phyloP scores from a whole-genome alignment of 2,113 vertebrate genomes.

The Paradoxurus hermaphroditus region DNA sequence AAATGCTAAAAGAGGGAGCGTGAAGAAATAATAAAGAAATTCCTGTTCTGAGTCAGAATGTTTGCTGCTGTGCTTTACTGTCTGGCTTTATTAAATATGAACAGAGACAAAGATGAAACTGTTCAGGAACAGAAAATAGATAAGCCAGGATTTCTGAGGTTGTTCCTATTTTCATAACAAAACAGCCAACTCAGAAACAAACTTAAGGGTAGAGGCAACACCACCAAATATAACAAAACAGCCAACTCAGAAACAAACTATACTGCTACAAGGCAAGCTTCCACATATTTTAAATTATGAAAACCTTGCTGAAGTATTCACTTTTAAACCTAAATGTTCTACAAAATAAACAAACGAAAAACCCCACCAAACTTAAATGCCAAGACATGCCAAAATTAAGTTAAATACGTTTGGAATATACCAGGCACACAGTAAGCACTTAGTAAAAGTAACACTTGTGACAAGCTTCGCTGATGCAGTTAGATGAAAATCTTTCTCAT shows the following conservation, averaged over 20 bases:
- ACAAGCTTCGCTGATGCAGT: neutral
- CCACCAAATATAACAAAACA: neutral
- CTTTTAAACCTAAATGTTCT: neutral
- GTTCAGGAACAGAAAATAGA: constrained; percentile 31
- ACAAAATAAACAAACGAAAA: neutral
- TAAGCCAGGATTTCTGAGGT: neutral
- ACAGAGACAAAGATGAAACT: constrained; percentile 34
- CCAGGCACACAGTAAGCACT: neutral
- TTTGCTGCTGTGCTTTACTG: neutral
- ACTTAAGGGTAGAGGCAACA: too few species aligned
- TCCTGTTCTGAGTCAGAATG: constrained; percentile 33
- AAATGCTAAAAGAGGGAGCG: constrained; percentile 62
- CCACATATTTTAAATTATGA: neutral
- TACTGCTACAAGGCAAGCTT: neutral
- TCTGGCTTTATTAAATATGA: constrained; percentile 15
- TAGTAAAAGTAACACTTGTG: neutral
- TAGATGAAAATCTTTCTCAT: neutral
- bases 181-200: neutral
- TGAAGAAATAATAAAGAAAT: constrained; percentile 54
- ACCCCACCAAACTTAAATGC: neutral
- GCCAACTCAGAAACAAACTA: constrained; percentile 20
- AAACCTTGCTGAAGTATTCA: neutral
- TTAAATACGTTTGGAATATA: neutral
- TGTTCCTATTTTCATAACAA: constrained; percentile 12
- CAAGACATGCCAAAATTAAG: neutral